Percentiles rank a stretch among this genome's conserved stretches.
Evolutionary conservation across 2,888 invertebrate genomes (phyloP).

Genomic region (Latheticus oryzae): DNA sequence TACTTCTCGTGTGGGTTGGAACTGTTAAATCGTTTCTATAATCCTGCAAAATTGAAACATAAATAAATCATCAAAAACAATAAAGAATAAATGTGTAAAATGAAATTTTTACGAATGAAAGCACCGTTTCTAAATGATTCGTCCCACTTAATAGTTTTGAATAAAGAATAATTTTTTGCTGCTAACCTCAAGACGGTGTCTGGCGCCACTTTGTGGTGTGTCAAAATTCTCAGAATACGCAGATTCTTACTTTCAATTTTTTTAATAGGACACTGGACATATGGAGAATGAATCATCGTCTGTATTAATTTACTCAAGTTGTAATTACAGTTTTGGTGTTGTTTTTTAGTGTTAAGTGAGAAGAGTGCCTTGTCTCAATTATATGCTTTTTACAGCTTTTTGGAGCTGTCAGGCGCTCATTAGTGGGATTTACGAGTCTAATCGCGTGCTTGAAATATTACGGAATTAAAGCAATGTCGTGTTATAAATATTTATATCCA

Average conservation of each 20-base stretch:
- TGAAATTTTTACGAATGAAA: conserved; percentile 7
- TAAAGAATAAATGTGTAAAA: conserved; percentile 4
- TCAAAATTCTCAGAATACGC: conserved; percentile 10
- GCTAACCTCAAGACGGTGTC: conserved; percentile 14
- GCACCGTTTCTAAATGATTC: conserved; percentile 20
- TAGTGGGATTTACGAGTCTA: conserved; percentile 52
- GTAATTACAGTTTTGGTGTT: conserved; percentile 25
- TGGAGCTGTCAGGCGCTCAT: conserved; percentile 51
- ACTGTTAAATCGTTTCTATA: conserved; percentile 2
- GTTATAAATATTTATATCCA: conserved; percentile 43
- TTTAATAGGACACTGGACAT: neutral
- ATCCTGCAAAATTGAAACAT: conserved; percentile 12
- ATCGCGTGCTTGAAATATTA: conserved; percentile 44
- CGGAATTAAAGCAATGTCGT: conserved; percentile 42
- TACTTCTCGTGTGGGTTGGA: conserved; percentile 8
- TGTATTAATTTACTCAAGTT: conserved; percentile 12
- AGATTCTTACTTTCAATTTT: too few species aligned
- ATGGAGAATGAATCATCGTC: conserved; percentile 17
- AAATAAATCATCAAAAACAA: conserved; percentile 24
- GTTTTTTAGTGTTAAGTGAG: conserved; percentile 24
- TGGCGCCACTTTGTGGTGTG: conserved; percentile 15
- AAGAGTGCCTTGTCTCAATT: conserved; percentile 25
- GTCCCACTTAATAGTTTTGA: conserved; percentile 21
- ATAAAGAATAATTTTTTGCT: conserved; percentile 19
- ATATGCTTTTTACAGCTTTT: conserved; percentile 38